Conservation (phyloP, 2,888 invertebrate species). For the Lepidochrysops patricia region DNA sequence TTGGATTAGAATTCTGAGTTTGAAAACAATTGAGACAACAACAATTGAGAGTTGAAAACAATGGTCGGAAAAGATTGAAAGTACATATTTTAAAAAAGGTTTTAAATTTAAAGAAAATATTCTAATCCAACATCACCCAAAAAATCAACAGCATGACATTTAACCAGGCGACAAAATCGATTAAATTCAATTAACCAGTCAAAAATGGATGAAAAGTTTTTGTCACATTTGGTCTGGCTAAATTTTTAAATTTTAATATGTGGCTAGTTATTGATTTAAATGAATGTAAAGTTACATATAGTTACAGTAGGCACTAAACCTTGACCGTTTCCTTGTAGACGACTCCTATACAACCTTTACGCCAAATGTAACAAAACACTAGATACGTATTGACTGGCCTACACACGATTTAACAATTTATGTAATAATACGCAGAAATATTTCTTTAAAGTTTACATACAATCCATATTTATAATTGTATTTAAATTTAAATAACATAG, state of each 20-base stretch:
- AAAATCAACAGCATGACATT: constrained; percentile 18
- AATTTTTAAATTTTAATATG: constrained; percentile 16
- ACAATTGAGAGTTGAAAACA: not conserved
- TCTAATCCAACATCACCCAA: constrained; percentile 1
- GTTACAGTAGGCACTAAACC: constrained; percentile 18
- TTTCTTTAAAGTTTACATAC: constrained; percentile 68
- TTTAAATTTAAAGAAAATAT: constrained; percentile 17
- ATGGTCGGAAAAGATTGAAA: not conserved
- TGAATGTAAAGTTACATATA: constrained; percentile 1
- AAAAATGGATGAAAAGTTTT: constrained; percentile 25
- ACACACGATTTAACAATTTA: constrained; percentile 63
- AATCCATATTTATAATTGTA: constrained; percentile 66
- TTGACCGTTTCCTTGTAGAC: constrained; percentile 7
- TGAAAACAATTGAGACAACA: not conserved
- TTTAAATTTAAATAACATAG: constrained; percentile 73
- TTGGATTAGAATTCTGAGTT: not conserved
- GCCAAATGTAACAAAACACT: constrained; percentile 34
- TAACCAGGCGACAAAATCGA: constrained; percentile 62
- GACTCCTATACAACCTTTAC: constrained; percentile 25
- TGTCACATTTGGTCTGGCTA: constrained; percentile 32
- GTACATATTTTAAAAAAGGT: constrained; percentile 16
- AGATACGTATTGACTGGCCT: constrained; percentile 32
- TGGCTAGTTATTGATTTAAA: constrained; percentile 16
- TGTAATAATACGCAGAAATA: constrained; percentile 66
- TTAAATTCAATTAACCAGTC: constrained; percentile 39